phyloP scores from a whole-genome alignment of 1,140 invertebrate species.

The Mycetomoellerius zeteki region DNA sequence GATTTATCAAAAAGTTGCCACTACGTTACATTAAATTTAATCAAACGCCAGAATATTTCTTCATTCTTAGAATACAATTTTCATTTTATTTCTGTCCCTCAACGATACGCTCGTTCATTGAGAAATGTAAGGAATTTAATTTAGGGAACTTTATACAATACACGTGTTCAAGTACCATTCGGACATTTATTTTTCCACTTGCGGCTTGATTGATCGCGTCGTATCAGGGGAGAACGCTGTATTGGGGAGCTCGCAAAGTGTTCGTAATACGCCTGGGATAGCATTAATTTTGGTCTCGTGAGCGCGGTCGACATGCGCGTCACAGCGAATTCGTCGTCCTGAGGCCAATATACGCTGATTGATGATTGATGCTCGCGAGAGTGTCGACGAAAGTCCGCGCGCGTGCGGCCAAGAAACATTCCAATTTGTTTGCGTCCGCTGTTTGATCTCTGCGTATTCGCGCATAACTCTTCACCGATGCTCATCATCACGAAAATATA shows the following conservation, averaged over 20 bases:
- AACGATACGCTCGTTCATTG: background rate
- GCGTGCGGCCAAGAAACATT: constrained; percentile 44
- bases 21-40: background rate
- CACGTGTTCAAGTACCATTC: background rate
- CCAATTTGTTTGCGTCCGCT: constrained; percentile 55
- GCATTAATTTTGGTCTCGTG: constrained; percentile 58
- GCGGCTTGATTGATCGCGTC: constrained; percentile 24
- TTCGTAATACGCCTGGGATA: constrained; percentile 54
- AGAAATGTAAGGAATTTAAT: background rate
- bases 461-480: constrained; percentile 46
- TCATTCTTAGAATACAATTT: background rate
- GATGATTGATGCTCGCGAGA: constrained; percentile 60
- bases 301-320: constrained; percentile 44
- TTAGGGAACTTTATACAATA: constrained; percentile 6
- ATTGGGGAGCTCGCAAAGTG: constrained; percentile 38
- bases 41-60: background rate
- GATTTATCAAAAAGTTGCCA: background rate
- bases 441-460: constrained; percentile 48
- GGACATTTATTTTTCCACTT: constrained; percentile 24
- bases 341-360: constrained; percentile 64
- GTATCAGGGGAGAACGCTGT: constrained; percentile 34
- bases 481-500: constrained; percentile 47
- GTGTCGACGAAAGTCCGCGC: constrained; percentile 55
- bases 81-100: background rate
- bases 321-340: constrained; percentile 67